A percentile compares a stretch with the other conserved stretches of the same genome.
Conservation (phyloP, 2,113 vertebrate species). For the Noturus placidus region DNA sequence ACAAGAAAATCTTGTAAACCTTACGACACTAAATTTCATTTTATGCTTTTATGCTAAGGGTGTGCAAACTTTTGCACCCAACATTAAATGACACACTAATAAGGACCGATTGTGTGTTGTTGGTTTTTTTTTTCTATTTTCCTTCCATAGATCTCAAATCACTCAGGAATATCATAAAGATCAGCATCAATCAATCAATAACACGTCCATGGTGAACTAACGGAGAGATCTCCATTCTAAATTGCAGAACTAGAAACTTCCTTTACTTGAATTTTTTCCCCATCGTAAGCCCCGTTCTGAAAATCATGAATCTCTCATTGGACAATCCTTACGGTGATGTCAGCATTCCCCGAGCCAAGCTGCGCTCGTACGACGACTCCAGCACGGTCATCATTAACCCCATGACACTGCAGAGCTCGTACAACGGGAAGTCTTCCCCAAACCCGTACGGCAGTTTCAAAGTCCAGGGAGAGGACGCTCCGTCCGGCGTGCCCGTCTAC, state of each 20-base stretch:
- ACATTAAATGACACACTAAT: slow-evolving; percentile 1
- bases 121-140: not conserved
- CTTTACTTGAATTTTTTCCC: not conserved
- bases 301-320: slow-evolving; percentile 71
- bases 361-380: slow-evolving; percentile 57
- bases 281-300: not conserved
- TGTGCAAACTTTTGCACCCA: not conserved
- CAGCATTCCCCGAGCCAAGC: slow-evolving; percentile 74
- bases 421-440: slow-evolving; percentile 55
- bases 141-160: slow-evolving; percentile 1
- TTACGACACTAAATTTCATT: not conserved
- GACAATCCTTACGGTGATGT: slow-evolving; percentile 76
- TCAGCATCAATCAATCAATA: slow-evolving; percentile 10
- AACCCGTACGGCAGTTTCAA: slow-evolving; percentile 70
- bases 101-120: not conserved
- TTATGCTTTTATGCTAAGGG: not conserved
- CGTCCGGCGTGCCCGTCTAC: slow-evolving; percentile 59
- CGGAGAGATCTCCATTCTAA: not conserved
- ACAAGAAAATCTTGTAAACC: not conserved
- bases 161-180: not conserved
- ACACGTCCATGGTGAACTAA: not conserved
- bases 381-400: slow-evolving; percentile 68
- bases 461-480: slow-evolving; percentile 48
- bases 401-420: slow-evolving; percentile 35
- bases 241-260: not conserved